phyloP scores from a whole-genome alignment of 1,140 invertebrate genomes.

The Danaus melanippus region DNA sequence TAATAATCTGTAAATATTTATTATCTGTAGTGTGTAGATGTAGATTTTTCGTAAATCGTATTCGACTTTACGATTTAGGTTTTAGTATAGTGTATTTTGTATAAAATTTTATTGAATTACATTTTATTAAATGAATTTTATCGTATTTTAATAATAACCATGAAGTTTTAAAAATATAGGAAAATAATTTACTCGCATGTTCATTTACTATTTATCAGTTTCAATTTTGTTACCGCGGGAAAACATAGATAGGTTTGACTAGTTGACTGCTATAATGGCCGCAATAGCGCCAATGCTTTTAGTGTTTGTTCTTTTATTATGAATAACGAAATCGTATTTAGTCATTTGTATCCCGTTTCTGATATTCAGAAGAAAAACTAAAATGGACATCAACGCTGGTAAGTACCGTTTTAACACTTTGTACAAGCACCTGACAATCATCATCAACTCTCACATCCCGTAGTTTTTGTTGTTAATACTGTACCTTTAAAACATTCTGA shows the following conservation, averaged over 20 bases:
- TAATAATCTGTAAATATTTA: conserved; percentile 2
- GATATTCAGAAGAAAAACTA: conserved; percentile 36
- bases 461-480: too few species aligned
- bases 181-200: conserved; percentile 22
- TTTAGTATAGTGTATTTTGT: conserved; percentile 27
- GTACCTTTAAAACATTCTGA: too few species aligned
- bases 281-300: conserved; percentile 67
- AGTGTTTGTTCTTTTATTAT: conserved; percentile 56
- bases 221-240: conserved; percentile 59
- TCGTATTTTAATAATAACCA: conserved; percentile 14
- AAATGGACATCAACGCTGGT: conserved; percentile 67
- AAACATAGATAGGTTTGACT: conserved; percentile 67
- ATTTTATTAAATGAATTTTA: conserved; percentile 11
- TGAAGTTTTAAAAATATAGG: conserved; percentile 9
- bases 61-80: conserved; percentile 25
- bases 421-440: too few species aligned
- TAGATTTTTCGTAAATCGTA: conserved; percentile 18
- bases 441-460: too few species aligned
- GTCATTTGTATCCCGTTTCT: conserved; percentile 28
- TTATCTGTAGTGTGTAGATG: conserved; percentile 19
- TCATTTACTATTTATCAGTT: conserved; percentile 31
- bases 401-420: conserved; percentile 26
- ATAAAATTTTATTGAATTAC: conserved; percentile 22
- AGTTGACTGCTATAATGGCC: conserved; percentile 68
- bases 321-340: conserved; percentile 37